phyloP scores from a whole-genome alignment of 2,888 invertebrate genomes.

The Drosophila borborema region DNA sequence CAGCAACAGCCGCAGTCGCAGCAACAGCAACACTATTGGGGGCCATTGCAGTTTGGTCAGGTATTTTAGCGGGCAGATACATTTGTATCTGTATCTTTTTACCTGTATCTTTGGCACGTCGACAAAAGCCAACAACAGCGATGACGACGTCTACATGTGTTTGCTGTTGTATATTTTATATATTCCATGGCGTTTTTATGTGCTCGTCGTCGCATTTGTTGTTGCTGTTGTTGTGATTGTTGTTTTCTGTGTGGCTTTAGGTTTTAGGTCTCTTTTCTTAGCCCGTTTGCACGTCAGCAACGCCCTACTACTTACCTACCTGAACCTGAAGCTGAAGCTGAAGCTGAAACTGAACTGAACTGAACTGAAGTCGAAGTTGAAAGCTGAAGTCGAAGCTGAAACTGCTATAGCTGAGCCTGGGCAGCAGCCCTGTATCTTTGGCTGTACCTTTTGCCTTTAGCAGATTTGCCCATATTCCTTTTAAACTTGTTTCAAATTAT shows the following conservation, averaged over 20 bases:
- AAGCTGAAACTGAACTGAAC: slow-evolving; percentile 30
- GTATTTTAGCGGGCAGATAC: slow-evolving; percentile 64
- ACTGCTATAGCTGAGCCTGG: slow-evolving; percentile 11
- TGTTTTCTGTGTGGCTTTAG: slow-evolving; percentile 57
- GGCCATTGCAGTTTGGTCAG: slow-evolving; percentile 69
- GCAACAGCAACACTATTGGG: slow-evolving; percentile 43
- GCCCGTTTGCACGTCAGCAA: slow-evolving; percentile 59
- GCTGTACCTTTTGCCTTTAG: slow-evolving; percentile 19
- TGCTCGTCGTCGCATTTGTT: slow-evolving; percentile 43
- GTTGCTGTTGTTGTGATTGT: slow-evolving; percentile 10
- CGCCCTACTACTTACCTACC: slow-evolving; percentile 63
- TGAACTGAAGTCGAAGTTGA: slow-evolving; percentile 21
- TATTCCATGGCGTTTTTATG: slow-evolving; percentile 71
- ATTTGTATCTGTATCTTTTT: slow-evolving; percentile 76
- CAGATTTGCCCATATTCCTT: slow-evolving; percentile 66
- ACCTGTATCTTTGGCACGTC: slow-evolving; percentile 80
- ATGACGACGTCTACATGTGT: slow-evolving; percentile 72
- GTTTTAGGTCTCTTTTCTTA: slow-evolving; percentile 45
- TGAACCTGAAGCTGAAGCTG: slow-evolving; percentile 32
- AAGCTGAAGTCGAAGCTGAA: slow-evolving; percentile 15
- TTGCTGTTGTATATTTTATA: slow-evolving; percentile 63
- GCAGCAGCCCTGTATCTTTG: slow-evolving; percentile 15
- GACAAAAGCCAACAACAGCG: slow-evolving; percentile 48
- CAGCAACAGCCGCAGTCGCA: slow-evolving; percentile 4
- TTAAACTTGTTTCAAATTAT: slow-evolving; percentile 79